Percentiles rank a stretch among this genome's conserved stretches.
Conservation (phyloP, 2,888 invertebrate genomes). For the Nomada lathburiana region DNA sequence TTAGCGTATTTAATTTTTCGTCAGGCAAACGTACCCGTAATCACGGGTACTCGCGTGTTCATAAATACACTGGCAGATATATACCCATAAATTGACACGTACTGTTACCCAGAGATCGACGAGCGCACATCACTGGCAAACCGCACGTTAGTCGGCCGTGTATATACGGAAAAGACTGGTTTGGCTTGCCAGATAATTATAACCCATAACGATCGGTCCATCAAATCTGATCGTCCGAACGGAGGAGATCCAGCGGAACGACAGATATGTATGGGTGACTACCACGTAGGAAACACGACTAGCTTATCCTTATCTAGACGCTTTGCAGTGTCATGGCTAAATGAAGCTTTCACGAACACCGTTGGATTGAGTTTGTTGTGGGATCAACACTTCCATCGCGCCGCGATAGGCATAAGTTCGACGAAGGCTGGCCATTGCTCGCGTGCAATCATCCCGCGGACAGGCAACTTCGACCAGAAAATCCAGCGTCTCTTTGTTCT, state of each 20-base stretch:
- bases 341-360: slow-evolving; percentile 80
- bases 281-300: slow-evolving; percentile 26
- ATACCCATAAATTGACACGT: slow-evolving; percentile 61
- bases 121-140: not conserved
- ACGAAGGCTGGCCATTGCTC: slow-evolving; percentile 53
- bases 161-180: slow-evolving; percentile 67
- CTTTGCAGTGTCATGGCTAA: slow-evolving; percentile 71
- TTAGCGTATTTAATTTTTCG: slow-evolving; percentile 46
- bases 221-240: slow-evolving; percentile 78
- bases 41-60: slow-evolving; percentile 48
- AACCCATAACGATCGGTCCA: slow-evolving; percentile 81
- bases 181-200: slow-evolving; percentile 79
- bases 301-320: slow-evolving; percentile 58
- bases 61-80: slow-evolving; percentile 48
- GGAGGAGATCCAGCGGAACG: slow-evolving; percentile 36
- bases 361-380: slow-evolving; percentile 79
- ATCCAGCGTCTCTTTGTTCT: slow-evolving; percentile 63
- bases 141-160: not conserved
- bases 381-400: slow-evolving; percentile 75
- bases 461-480: slow-evolving; percentile 70
- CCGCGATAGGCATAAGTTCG: slow-evolving; percentile 61
- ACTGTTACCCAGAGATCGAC: slow-evolving; percentile 9
- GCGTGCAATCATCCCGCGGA: slow-evolving; percentile 66
- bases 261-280: slow-evolving; percentile 31
- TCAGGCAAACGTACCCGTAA: slow-evolving; percentile 42